A percentile compares a stretch with the other conserved stretches of the same genome.
Conservation (phyloP, 2,888 invertebrate species). For the Brachyptera putata region DNA sequence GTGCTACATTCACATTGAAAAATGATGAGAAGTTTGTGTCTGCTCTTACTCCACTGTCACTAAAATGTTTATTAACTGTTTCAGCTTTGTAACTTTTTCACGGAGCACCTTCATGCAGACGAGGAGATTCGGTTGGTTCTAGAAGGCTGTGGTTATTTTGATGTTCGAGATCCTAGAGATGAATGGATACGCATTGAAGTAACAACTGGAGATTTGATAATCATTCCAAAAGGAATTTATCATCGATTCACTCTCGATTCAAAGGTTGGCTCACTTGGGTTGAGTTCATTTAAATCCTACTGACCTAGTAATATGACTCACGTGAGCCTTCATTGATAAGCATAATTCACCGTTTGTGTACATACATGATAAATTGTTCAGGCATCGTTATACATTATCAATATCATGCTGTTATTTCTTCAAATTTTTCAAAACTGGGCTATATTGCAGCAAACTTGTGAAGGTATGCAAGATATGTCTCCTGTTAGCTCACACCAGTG, state of each 20-base stretch:
- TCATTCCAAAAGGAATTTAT: constrained; percentile 94
- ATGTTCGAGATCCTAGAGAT: constrained; percentile 80
- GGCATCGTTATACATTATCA: too few relatives aligned
- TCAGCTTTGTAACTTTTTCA: constrained; percentile 75
- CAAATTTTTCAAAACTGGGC: too few relatives aligned
- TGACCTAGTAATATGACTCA: background rate
- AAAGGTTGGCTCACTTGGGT: constrained; percentile 51
- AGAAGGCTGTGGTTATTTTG: constrained; percentile 93
- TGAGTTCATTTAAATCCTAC: background rate
- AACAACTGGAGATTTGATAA: constrained; percentile 78
- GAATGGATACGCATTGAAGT: constrained; percentile 91
- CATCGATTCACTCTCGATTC: constrained; percentile 90
- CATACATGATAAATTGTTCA: too few relatives aligned
- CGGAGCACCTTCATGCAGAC: constrained; percentile 92
- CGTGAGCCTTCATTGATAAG: background rate
- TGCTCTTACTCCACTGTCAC: background rate
- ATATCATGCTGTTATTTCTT: too few relatives aligned
- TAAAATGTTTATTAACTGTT: constrained; percentile 25
- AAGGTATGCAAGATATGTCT: too few relatives aligned
- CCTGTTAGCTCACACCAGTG: too few relatives aligned
- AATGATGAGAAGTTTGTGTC: too few relatives aligned
- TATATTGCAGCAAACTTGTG: too few relatives aligned
- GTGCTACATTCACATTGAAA: too few relatives aligned
- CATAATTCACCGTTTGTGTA: too few relatives aligned
- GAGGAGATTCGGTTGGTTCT: constrained; percentile 91